These are phyloP conservation scores for Alloplasta piceator DNA, from an alignment of 2,888 invertebrate species.

Conservation along the genomic window DNA sequence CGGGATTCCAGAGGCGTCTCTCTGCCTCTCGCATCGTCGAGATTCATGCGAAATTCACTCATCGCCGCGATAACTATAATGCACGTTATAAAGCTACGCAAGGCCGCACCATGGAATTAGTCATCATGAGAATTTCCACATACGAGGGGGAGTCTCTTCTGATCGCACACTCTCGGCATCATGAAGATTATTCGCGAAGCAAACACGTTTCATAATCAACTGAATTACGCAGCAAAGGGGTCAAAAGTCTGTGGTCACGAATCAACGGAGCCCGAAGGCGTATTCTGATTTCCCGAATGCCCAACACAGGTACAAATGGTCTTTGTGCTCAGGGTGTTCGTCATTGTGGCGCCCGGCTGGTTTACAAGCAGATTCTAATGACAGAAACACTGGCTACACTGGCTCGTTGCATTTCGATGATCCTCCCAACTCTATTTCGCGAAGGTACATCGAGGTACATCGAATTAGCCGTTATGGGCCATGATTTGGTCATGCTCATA, in stretches of 20 bases:
- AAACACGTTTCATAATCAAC: conserved; percentile 31
- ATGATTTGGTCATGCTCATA: conserved; percentile 22
- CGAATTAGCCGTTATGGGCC: conserved; percentile 48
- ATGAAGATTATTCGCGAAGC: conserved; percentile 8
- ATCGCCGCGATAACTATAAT: conserved; percentile 58
- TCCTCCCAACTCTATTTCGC: conserved; percentile 14
- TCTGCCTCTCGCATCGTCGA: conserved; percentile 49
- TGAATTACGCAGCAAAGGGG: conserved; percentile 40
- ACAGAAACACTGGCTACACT: conserved; percentile 20
- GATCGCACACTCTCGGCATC: not conserved
- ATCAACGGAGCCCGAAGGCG: conserved; percentile 1
- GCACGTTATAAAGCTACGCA: conserved; percentile 25
- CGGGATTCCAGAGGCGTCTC: conserved; percentile 55
- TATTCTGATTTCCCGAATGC: too few species aligned
- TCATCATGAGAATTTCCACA: conserved; percentile 51
- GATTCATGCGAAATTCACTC: conserved; percentile 63
- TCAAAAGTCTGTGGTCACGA: conserved; percentile 33
- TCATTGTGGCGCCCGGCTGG: too few species aligned
- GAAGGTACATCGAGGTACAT: conserved; percentile 37
- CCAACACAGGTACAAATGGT: not conserved
- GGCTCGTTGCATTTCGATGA: conserved; percentile 45
- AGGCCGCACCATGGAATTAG: conserved; percentile 46
- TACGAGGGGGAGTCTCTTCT: conserved; percentile 4
- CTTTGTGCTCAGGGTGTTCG: not conserved
- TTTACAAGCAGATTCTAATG: conserved; percentile 6